Evolutionary conservation across 2,113 vertebrate genomes (phyloP), one percentile per base, ranked within the genome.

Genomic region (Origma solitaria): DNA sequence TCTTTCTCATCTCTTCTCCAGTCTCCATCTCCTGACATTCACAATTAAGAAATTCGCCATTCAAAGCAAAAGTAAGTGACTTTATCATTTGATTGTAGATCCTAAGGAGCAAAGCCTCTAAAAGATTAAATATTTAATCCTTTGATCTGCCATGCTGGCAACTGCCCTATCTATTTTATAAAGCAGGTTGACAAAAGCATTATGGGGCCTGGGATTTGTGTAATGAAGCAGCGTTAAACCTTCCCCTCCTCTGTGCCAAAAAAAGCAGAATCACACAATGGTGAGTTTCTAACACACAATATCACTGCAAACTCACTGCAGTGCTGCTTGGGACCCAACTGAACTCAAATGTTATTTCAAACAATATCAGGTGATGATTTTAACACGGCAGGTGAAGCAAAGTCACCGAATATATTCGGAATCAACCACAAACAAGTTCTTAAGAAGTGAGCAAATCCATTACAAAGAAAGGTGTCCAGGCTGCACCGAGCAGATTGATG

Each of bases 51-150:
- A 95, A 90, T n/a, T 85, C 22, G 0, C 87, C 82, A 90, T 80
- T 95, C 82, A 91, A 61, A 82, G 87, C 35, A 40, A 47, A 90
- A 79, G 35, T 51, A 91, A 95, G 78, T 93, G 71, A 91, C 82
- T 91, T 94, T 90, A 88, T 93, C 85, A 61, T 81, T 54, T 88
- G 71, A 91, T 69, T 78, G 50, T 62, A 79, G 78, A 94, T 95
- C 79, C 87, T 85, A 73, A 85, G 87, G 54, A 95, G 82, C 15
- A 89, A 79, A 95, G 87, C 61, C 56, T 90, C 82, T 77, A 33
- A 86, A 92, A 96, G 95, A 95, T 94, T 95, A 91, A 95, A 93
- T 77, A 91, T 94, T 76, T 95, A 95, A 96, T 95, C 93, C 85
- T 96, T 80, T 96, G 96, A 95, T 90, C 49, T 90, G 73, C 90